phyloP scores from a whole-genome alignment of 37 sponge, comb jelly and placozoan genomes.

The Diacarnus erythraeanus region DNA sequence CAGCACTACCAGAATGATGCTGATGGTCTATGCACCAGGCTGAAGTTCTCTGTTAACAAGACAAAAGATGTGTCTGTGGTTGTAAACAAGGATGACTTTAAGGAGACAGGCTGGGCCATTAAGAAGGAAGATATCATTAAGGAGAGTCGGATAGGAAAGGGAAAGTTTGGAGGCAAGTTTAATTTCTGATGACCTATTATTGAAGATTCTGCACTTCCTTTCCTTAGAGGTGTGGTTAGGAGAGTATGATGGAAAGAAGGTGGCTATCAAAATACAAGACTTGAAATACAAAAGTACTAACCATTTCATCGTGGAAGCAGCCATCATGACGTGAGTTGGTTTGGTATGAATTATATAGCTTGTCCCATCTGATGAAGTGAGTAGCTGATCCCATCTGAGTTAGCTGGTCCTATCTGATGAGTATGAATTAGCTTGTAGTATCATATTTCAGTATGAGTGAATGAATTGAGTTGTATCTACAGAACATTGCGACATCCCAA shows the following conservation, averaged over 20 bases:
- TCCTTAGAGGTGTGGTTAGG: conserved; percentile 90
- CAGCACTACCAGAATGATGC: conserved; percentile 92
- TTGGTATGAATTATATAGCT: no score
- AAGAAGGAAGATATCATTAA: conserved; percentile 54
- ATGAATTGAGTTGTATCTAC: background rate
- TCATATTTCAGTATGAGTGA: no score
- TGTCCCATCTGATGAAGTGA: no score
- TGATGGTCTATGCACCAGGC: conserved; percentile 81
- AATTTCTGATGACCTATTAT: no score
- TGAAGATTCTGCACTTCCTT: background rate
- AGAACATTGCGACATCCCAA: conserved; percentile 87
- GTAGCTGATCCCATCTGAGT: no score
- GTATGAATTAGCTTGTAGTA: no score
- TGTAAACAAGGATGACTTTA: conserved; percentile 79
- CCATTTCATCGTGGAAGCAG: conserved; percentile 90
- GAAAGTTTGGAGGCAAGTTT: conserved; percentile 97
- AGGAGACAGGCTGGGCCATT: conserved; percentile 88
- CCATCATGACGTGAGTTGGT: conserved; percentile 92
- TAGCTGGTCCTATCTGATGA: no score
- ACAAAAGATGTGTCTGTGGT: conserved; percentile 54
- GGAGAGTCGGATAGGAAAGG: conserved; percentile 75
- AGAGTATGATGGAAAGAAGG: conserved; percentile 76
- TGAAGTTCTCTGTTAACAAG: conserved; percentile 74
- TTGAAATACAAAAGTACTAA: conserved; percentile 52
- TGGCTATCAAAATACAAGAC: conserved; percentile 93